Base-by-base conservation (phyloP, 2,797 vertebrate species). In the Buceros bicornis region DNA sequence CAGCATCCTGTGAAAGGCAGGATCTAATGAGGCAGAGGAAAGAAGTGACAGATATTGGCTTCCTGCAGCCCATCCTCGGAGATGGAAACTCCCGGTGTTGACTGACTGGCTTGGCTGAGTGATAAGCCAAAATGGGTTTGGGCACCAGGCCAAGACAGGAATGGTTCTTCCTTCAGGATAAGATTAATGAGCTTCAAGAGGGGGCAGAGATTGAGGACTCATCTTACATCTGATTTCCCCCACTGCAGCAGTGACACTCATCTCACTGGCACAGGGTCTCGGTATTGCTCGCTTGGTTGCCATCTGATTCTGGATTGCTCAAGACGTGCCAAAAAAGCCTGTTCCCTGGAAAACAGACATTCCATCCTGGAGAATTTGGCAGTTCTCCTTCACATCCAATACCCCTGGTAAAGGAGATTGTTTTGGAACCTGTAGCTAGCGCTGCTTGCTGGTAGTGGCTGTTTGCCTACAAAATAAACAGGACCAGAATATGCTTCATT, bases 1-100 rank as follows among this genome's bases (percentile, higher is more conserved):
- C 86, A 83, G 94, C 71, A 96, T 96, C 97, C 97, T 97, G 96
- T 97, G 95, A 97, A 85, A 95, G 87, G 88, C 89, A 93, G 82
- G 82, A 79, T 72, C 88, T 96, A 91, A 95, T 67, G 91, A 94
- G 89, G 45, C 73, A 94, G 87, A 96, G 96, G 94, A 95, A 97
- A 96, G 90, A 85, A 85, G 61, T 97, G 97, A 95, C 90, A 95
- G 92, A 91, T 92, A 92, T 89, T 80, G 93, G 91, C 83, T 98
- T 97, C 97, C 98, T 98, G 95, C 85, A 92, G 83, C 58, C 93
- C 77, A 37, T 96, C 94, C 91, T 97, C 53, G 0, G 92, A 95
- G 74, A 33, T 95, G 95, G 94, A 96, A 97, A 97, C 87, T 97
- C 79, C 90, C 15, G 10, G 94, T 81, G 94, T 72, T 96, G 95